Evolutionary conservation across 2,797 vertebrate species (phyloP), one percentile per base, ranked within the genome.

Genomic region (Cyprinodon diabolis): DNA sequence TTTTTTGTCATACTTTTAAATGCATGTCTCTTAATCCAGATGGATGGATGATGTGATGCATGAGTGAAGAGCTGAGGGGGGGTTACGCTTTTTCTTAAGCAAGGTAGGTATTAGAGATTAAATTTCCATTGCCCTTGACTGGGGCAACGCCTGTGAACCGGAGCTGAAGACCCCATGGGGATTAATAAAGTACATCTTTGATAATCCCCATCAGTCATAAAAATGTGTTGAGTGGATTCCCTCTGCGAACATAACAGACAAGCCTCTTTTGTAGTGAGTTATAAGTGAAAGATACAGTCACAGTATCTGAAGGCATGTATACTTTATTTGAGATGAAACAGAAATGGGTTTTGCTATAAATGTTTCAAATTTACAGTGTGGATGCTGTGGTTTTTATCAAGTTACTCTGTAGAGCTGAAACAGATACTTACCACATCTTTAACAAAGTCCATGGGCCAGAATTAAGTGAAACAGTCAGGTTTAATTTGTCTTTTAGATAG

Each of bases 201-300:
- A 84, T 71, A 79, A 76, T 78, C 49, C 43, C 65, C 48, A 70
- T 55, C 19, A 51, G 40, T 74, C 65, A 80, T 74, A 62, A 68
- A 77, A 82, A 66, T 8, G 49, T 48, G 40, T 78, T 79, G 65
- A 47, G 66, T 74, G 81, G 69, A 78, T 84, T 86, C 72, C 68
- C 74, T 71, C 37, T 48, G 67, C 75, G 47, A 72, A 72, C 35
- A 69, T 45, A 69, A 49, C 78, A 40, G 75, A 82, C 62, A 69
- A 43, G 30, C 56, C 56, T 72, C 8, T 49, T 70, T 66, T 65
- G 35, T 55, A 40, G 15, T 63, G 48, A 63, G 45, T 73, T 62
- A 14, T 43, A 47, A 45, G 54, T 69, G 43, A 72, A 14, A 71
- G 43, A 69, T 12, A 67, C 45, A 30, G 35, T 60, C n/a, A 55